Evolutionary conservation across 2,888 invertebrate species (phyloP).

Genomic region (Lissocephala sabroskyi): DNA sequence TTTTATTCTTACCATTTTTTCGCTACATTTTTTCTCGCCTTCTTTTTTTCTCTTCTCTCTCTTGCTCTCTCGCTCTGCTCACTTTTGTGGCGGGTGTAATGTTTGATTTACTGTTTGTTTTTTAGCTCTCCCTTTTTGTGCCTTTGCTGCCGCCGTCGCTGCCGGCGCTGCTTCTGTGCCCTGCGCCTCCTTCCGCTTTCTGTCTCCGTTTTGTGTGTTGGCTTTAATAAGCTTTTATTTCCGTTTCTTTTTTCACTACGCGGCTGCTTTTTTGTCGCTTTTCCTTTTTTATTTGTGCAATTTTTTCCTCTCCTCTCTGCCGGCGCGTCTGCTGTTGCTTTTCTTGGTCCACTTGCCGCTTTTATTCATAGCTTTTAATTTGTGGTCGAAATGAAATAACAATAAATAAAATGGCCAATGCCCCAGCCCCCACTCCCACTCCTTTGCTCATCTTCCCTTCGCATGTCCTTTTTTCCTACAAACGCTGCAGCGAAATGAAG

Average conservation of each 20-base stretch:
- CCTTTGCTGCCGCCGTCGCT: slow-evolving; percentile 15
- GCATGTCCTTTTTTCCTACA: slow-evolving; percentile 18
- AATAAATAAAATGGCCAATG: slow-evolving; percentile 58
- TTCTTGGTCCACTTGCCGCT: slow-evolving; percentile 38
- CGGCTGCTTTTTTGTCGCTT: slow-evolving; percentile 4
- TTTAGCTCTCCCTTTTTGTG: slow-evolving; percentile 31
- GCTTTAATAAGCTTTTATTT: slow-evolving; percentile 61
- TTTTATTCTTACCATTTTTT: not conserved
- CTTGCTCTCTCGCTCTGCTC: slow-evolving; percentile 13
- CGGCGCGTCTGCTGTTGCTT: slow-evolving; percentile 9
- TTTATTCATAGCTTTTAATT: slow-evolving; percentile 63
- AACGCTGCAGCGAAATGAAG: slow-evolving; percentile 1
- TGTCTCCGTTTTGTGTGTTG: slow-evolving; percentile 26
- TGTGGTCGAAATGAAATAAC: slow-evolving; percentile 62
- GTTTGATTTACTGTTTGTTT: slow-evolving; percentile 61
- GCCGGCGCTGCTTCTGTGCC: not conserved
- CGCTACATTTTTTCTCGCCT: not conserved
- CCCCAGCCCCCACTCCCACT: not conserved
- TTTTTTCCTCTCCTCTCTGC: slow-evolving; percentile 12
- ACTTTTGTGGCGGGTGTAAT: slow-evolving; percentile 50
- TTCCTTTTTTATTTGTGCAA: slow-evolving; percentile 6
- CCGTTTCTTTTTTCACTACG: slow-evolving; percentile 32
- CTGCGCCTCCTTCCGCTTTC: not conserved
- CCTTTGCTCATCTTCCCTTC: too few relatives aligned
- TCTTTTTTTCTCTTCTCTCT: slow-evolving; percentile 15